phyloP scores from a whole-genome alignment of 2,113 vertebrate genomes.

The Hemiscyllium ocellatum region DNA sequence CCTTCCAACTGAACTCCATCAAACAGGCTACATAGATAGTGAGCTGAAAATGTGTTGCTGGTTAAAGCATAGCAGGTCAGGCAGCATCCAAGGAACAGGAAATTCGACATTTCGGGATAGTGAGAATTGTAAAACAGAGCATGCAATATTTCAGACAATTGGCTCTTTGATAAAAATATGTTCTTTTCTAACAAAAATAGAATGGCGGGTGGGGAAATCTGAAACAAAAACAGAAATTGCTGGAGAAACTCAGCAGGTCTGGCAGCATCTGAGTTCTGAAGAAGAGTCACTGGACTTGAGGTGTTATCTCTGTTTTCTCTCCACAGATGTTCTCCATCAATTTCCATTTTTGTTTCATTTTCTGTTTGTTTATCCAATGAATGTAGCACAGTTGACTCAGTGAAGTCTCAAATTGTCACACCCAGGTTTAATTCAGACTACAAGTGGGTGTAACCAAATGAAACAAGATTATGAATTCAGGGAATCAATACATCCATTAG shows the following conservation, averaged over 20 bases:
- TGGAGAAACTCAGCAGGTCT: too few relatives aligned
- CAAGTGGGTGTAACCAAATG: background rate
- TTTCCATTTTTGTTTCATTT: background rate
- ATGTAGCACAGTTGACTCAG: background rate
- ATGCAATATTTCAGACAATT: background rate
- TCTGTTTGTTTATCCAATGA: background rate
- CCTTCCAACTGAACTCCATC: background rate
- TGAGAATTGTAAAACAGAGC: background rate
- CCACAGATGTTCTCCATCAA: too few relatives aligned
- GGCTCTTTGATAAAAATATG: background rate
- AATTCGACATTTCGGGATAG: too few relatives aligned
- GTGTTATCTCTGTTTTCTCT: too few relatives aligned
- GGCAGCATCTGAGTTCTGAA: too few relatives aligned
- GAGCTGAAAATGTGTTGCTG: too few relatives aligned
- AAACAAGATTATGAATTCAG: background rate
- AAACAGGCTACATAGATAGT: background rate
- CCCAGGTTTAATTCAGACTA: background rate
- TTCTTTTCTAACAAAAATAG: too few relatives aligned
- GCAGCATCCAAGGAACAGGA: too few relatives aligned
- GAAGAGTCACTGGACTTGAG: too few relatives aligned
- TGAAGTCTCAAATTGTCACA: background rate
- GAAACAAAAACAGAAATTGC: too few relatives aligned
- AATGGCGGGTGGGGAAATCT: too few relatives aligned
- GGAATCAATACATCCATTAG: background rate
- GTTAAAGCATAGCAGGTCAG: too few relatives aligned